phyloP scores from a whole-genome alignment of 1,140 invertebrate species.

The Drosophila obscura region DNA sequence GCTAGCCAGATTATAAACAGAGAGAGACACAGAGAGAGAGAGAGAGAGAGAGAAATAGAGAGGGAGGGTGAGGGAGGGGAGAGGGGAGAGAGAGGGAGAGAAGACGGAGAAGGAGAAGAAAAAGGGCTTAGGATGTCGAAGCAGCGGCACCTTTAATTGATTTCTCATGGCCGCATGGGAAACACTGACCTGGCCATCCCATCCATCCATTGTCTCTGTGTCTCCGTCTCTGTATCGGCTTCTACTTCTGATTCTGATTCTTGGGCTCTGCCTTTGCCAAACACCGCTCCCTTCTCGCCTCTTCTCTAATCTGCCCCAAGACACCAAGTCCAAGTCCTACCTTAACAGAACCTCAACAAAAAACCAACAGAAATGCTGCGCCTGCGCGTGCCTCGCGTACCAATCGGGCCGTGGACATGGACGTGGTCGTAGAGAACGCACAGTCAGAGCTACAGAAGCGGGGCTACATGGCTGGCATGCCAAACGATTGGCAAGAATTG shows the following conservation, averaged over 20 bases:
- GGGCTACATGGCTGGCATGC: constrained; percentile 37
- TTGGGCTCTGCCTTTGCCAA: not conserved
- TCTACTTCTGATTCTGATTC: constrained; percentile 4
- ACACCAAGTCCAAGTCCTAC: constrained; percentile 30
- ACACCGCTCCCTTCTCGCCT: not conserved
- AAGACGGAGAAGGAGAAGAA: not conserved
- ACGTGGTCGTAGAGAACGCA: too few relatives aligned
- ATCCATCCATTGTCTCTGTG: too few relatives aligned
- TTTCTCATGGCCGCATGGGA: constrained; percentile 62
- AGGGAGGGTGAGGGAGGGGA: constrained; percentile 15
- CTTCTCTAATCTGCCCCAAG: constrained; percentile 15
- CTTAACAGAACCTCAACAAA: constrained; percentile 36
- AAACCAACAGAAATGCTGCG: constrained; percentile 35
- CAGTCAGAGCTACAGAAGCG: not conserved
- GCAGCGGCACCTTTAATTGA: constrained; percentile 62
- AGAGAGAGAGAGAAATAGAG: constrained; percentile 1
- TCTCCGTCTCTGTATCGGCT: not conserved
- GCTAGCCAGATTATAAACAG: constrained; percentile 2
- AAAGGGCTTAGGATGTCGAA: constrained; percentile 9
- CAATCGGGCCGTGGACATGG: not conserved
- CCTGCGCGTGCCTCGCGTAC: constrained; percentile 59
- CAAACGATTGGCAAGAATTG: not conserved
- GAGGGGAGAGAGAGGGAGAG: constrained; percentile 13
- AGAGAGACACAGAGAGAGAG: too few relatives aligned
- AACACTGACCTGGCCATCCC: constrained; percentile 28